phyloP scores from a whole-genome alignment of 2,888 invertebrate species.

The Slavum lentiscoides region DNA sequence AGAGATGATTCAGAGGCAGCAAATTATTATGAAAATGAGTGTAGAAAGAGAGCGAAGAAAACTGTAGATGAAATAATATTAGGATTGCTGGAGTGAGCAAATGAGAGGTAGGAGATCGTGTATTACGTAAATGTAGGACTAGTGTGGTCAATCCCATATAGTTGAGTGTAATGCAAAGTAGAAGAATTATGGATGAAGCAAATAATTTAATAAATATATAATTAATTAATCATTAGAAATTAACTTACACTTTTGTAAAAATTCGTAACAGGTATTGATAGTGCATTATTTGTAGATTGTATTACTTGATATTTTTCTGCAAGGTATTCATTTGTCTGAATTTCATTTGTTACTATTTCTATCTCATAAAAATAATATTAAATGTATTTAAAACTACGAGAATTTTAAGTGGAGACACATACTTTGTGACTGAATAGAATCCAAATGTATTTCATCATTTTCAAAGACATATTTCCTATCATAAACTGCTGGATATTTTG shows the following conservation, averaged over 20 bases:
- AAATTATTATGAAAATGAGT: no score
- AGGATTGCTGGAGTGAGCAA: no score
- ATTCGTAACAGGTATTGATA: slow-evolving; percentile 34
- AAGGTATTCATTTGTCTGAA: slow-evolving; percentile 28
- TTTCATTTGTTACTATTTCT: slow-evolving; percentile 21
- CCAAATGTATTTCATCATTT: slow-evolving; percentile 12
- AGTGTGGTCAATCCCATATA: no score
- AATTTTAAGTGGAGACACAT: background rate
- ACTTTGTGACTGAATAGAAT: slow-evolving; percentile 26
- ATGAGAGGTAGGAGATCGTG: no score
- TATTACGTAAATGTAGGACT: no score
- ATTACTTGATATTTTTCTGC: slow-evolving; percentile 26
- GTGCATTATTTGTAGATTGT: slow-evolving; percentile 13
- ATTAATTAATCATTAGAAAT: background rate
- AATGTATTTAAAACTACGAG: background rate
- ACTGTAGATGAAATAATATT: no score
- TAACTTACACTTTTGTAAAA: slow-evolving; percentile 49
- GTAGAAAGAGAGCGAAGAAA: no score
- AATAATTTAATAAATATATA: background rate
- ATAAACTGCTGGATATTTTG: background rate
- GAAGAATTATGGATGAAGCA: background rate
- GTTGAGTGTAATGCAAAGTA: no score
- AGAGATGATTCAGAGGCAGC: no score
- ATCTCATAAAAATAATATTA: slow-evolving; percentile 12
- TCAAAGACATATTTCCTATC: slow-evolving; percentile 1